Evolutionary conservation across 2,113 vertebrate species (phyloP), one percentile per base, ranked within the genome.

Genomic region (Eurypyga helias): DNA sequence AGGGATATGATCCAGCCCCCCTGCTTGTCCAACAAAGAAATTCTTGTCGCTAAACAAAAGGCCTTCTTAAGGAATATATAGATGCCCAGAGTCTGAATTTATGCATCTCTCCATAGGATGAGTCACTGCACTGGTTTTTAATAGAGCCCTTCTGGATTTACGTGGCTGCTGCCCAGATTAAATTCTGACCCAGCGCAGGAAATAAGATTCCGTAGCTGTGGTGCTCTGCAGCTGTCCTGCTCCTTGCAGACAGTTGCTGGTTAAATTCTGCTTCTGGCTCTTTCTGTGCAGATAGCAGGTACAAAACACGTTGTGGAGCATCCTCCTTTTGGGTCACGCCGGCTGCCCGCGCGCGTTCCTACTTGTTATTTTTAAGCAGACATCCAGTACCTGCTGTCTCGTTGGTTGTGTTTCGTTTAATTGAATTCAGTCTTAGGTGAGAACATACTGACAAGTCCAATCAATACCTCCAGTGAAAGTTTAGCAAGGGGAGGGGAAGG

Each of bases 141-240:
- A 89, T 95, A 84, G 90, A 93, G 41, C 49, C 70, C 28, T 54
- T 91, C 81, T 79, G 89, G 89, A 94, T 96, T 94, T 92, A 38
- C 80, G 66, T 72, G 73, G 83, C 66, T 87, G 61, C 77, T 54
- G 16, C 83, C 80, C 41, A 46, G 95, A 82, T 89, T 91, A 91
- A 90, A 87, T 77, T 87, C 84, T 76, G 86, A 85, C 91, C 24
- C 3, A 2, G 16, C 1, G 3, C 17, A 10, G 72, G 89, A 92
- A 97, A 76, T 76, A 72, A 79, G 73, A 85, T 92, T 90, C 70
- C 54, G 80, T n/a, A 71, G 72, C 46, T 65, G 62, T 60, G 0
- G 41, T 38, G 38, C 36, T 54, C 64, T 60, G 24, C 51, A 89
- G 57, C 86, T 70, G 55, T 71, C 72, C 61, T 91, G 77, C 80